A percentile compares a stretch with the other conserved stretches of the same genome.
phyloP scores from a whole-genome alignment of 2,797 vertebrate genomes.

The Australoheros facetus region DNA sequence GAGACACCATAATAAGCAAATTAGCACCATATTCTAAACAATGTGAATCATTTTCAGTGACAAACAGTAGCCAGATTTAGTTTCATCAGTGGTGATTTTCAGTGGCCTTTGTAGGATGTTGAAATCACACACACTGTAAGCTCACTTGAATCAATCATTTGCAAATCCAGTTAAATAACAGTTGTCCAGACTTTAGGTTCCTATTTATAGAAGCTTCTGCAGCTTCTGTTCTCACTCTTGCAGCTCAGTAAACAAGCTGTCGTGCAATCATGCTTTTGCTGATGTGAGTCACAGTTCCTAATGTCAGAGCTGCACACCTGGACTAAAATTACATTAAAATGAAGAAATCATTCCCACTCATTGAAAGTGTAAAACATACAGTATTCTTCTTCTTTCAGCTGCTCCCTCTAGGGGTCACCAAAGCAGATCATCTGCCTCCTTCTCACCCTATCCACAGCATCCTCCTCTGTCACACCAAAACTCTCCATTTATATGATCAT shows the following conservation, averaged over 20 bases:
- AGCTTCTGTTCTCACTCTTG: rapidly evolving
- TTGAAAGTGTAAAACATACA: no score
- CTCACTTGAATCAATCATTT: not conserved
- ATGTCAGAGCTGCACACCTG: not conserved
- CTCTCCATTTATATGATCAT: no score
- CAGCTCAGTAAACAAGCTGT: not conserved
- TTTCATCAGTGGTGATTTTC: not conserved
- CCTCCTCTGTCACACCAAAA: no score
- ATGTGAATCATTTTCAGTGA: not conserved
- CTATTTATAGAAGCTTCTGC: not conserved
- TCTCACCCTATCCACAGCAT: no score
- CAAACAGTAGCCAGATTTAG: not conserved
- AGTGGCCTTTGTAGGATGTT: not conserved
- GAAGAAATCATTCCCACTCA: not conserved
- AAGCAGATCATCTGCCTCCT: no score
- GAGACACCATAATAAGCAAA: not conserved
- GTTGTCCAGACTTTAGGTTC: not conserved
- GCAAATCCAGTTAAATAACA: not conserved
- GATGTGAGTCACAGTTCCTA: not conserved
- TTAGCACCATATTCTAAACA: not conserved
- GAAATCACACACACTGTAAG: not conserved
- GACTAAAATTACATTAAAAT: not conserved
- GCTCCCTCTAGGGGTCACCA: no score
- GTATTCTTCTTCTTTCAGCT: no score
- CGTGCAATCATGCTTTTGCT: not conserved